phyloP scores from a whole-genome alignment of 2,888 invertebrate species.

The Eupithecia centaureata region DNA sequence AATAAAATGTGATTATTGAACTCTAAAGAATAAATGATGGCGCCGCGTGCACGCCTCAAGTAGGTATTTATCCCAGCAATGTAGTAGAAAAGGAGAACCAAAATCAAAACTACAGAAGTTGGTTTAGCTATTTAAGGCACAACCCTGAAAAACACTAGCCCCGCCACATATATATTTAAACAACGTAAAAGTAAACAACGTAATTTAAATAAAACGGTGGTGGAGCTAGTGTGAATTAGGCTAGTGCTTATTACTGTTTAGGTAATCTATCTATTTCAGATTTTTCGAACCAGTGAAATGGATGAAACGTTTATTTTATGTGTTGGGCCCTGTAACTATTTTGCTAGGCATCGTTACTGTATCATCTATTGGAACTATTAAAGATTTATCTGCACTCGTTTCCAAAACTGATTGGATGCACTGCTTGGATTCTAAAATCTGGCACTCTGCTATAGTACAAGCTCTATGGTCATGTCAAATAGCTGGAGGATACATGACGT shows the following conservation, averaged over 20 bases:
- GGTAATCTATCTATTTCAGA: slow-evolving; percentile 60
- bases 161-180: too few relatives aligned
- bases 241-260: too few relatives aligned
- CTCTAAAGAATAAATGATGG: not conserved
- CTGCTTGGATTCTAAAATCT: slow-evolving; percentile 59
- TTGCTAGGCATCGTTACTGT: slow-evolving; percentile 51
- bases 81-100: too few relatives aligned
- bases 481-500: slow-evolving; percentile 69
- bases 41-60: too few relatives aligned
- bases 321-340: slow-evolving; percentile 56
- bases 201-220: too few relatives aligned
- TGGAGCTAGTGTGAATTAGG: too few relatives aligned
- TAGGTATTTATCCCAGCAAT: too few relatives aligned
- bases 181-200: too few relatives aligned
- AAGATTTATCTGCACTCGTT: slow-evolving; percentile 48
- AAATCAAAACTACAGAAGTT: too few relatives aligned
- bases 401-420: slow-evolving; percentile 54
- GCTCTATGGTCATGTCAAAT: slow-evolving; percentile 67
- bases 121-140: too few relatives aligned
- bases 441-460: slow-evolving; percentile 67
- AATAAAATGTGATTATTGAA: not conserved
- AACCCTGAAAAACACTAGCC: too few relatives aligned
- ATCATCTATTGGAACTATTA: slow-evolving; percentile 50
- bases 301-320: slow-evolving; percentile 68
- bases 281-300: slow-evolving; percentile 69